These are phyloP conservation scores for Saccostrea cuccullata DNA, from an alignment of 1,140 invertebrate species.

Conservation along the genomic window DNA sequence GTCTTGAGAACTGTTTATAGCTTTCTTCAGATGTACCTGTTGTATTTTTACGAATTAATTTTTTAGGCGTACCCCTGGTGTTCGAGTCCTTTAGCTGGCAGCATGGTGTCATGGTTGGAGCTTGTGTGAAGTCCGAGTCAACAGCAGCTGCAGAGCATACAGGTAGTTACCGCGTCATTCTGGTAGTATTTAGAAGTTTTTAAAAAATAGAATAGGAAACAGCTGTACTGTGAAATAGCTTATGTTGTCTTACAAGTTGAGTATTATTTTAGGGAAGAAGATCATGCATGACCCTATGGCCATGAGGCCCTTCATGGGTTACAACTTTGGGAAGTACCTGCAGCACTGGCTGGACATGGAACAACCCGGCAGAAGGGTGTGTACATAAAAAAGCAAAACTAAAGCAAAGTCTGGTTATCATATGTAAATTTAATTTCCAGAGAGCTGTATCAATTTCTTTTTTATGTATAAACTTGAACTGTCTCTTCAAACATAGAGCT, in stretches of 20 bases:
- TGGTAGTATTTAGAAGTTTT: neutral
- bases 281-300: conserved; percentile 99
- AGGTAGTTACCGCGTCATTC: conserved; percentile 77
- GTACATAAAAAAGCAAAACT: neutral
- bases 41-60: neutral
- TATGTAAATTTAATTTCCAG: no score
- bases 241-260: no score
- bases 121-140: conserved; percentile 97
- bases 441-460: no score
- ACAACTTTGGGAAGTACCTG: conserved; percentile 98
- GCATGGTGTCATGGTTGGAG: conserved; percentile 97
- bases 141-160: conserved; percentile 98
- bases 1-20: no score
- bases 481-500: no score
- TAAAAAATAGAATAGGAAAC: neutral
- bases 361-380: conserved; percentile 75
- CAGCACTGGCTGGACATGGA: conserved; percentile 94
- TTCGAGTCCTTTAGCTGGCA: conserved; percentile 95
- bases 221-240: no score
- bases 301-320: conserved; percentile 99
- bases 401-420: no score
- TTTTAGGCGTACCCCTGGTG: conserved; percentile 91
- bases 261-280: conserved; percentile 85
- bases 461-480: no score
- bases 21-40: neutral